Conservation (phyloP, 2,888 invertebrate genomes). For the Leucophenga maculata region DNA sequence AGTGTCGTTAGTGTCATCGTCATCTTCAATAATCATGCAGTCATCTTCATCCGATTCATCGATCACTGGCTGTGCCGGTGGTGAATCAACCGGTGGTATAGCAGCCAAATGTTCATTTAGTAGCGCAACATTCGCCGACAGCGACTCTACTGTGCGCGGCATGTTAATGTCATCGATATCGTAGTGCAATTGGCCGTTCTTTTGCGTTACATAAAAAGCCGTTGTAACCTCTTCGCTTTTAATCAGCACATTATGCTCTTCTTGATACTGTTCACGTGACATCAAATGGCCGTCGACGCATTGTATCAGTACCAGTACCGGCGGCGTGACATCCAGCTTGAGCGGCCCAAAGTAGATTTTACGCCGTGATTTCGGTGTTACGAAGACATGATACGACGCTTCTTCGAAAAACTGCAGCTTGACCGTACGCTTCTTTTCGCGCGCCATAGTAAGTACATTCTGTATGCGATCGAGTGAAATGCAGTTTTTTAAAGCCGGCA, state of each 20-base stretch:
- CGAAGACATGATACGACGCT: conserved; percentile 67
- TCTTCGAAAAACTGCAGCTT: conserved; percentile 66
- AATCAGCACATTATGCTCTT: conserved; percentile 57
- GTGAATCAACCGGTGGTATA: neutral
- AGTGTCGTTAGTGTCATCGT: neutral
- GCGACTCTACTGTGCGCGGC: neutral
- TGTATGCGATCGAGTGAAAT: conserved; percentile 68
- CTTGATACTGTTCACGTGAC: conserved; percentile 69
- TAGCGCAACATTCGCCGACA: neutral
- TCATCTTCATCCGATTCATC: conserved; percentile 60
- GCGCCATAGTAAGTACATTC: conserved; percentile 61
- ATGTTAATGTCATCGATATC: conserved; percentile 48
- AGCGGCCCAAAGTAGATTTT: conserved; percentile 71
- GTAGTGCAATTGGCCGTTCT: conserved; percentile 59
- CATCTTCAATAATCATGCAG: conserved; percentile 63
- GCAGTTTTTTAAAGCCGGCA: conserved; percentile 68
- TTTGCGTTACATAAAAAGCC: conserved; percentile 67
- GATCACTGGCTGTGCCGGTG: too few relatives aligned
- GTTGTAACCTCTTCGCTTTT: conserved; percentile 56
- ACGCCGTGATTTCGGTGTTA: conserved; percentile 62
- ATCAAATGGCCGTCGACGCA: conserved; percentile 70
- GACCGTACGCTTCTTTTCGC: conserved; percentile 63
- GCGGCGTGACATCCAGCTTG: conserved; percentile 50
- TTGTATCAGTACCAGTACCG: conserved; percentile 66
- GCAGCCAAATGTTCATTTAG: neutral